Percentiles rank a stretch among this genome's conserved stretches.
Evolutionary conservation across 2,888 invertebrate genomes (phyloP).

Genomic region (Tiliacea citrago): DNA sequence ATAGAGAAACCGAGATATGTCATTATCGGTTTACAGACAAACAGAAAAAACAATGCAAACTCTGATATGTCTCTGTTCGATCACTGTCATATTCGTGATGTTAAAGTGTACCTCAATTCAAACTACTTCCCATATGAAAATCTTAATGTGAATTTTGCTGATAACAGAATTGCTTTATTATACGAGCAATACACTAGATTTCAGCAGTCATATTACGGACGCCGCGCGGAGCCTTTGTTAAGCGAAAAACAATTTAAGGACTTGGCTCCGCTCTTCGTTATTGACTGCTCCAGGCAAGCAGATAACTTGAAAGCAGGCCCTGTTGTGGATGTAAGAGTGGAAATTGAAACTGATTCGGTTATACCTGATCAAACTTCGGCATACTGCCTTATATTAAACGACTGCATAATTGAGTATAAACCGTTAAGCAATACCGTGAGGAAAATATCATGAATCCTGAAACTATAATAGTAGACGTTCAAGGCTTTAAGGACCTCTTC

Average conservation of each 20-base stretch:
- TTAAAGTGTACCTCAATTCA: no score
- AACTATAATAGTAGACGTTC: conserved; percentile 6
- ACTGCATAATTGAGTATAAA: conserved; percentile 8
- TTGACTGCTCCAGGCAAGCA: conserved; percentile 3
- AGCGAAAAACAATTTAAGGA: background rate
- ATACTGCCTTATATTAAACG: conserved; percentile 28
- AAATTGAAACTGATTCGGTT: background rate
- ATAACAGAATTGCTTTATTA: no score
- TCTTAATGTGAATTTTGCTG: no score
- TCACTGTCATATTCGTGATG: no score
- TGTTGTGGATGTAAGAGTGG: conserved; percentile 1
- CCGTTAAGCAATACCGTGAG: conserved; percentile 5
- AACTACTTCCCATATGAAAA: no score
- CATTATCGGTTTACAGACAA: no score
- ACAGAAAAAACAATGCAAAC: no score
- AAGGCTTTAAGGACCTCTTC: conserved; percentile 6
- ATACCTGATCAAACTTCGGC: conserved; percentile 22
- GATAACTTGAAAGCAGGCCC: background rate
- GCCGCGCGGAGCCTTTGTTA: background rate
- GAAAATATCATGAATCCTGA: conserved; percentile 22
- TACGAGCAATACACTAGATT: no score
- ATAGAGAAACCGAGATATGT: no score
- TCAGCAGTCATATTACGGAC: background rate
- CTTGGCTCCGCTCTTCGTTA: background rate
- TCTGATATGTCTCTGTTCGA: no score